Evolutionary conservation across 2,113 vertebrate genomes (phyloP).

Genomic region (Peucedramus taeniatus): DNA sequence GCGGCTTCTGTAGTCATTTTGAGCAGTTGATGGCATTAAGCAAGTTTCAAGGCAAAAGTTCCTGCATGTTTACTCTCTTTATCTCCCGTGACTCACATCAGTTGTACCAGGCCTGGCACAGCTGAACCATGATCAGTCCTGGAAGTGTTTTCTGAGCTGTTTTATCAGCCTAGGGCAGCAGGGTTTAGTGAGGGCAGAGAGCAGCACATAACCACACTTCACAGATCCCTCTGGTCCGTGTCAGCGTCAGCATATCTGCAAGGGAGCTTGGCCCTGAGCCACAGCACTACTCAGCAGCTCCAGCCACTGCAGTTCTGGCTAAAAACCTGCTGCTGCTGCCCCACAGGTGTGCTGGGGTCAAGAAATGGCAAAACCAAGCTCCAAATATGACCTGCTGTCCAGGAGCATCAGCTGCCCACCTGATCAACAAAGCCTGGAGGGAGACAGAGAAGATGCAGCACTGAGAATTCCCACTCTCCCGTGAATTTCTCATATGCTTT

Average conservation of each 20-base stretch:
- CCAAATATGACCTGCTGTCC: neutral
- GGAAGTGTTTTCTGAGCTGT: neutral
- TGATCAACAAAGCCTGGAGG: accelerated
- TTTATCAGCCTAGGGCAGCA: constrained; percentile 3
- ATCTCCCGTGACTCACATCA: neutral
- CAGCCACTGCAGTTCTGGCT: neutral
- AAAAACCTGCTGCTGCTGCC: neutral
- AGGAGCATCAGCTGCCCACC: neutral
- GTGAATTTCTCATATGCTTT: neutral
- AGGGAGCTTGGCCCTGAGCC: neutral
- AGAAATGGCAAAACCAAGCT: neutral
- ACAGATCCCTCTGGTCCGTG: neutral
- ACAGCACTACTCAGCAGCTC: neutral
- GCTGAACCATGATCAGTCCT: neutral
- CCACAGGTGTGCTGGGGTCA: neutral
- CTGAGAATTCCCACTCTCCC: neutral
- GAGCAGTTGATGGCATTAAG: neutral
- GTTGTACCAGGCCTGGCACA: neutral
- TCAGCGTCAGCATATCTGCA: neutral
- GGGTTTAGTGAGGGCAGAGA: constrained; percentile 29
- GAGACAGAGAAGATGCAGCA: neutral
- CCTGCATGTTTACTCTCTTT: neutral
- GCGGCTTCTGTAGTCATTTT: neutral
- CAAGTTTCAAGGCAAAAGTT: constrained; percentile 15
- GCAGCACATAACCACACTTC: neutral